Evolutionary conservation across 2,888 invertebrate genomes (phyloP), one percentile per base, ranked within the genome.

Genomic region (Tuberolachnus salignus): DNA sequence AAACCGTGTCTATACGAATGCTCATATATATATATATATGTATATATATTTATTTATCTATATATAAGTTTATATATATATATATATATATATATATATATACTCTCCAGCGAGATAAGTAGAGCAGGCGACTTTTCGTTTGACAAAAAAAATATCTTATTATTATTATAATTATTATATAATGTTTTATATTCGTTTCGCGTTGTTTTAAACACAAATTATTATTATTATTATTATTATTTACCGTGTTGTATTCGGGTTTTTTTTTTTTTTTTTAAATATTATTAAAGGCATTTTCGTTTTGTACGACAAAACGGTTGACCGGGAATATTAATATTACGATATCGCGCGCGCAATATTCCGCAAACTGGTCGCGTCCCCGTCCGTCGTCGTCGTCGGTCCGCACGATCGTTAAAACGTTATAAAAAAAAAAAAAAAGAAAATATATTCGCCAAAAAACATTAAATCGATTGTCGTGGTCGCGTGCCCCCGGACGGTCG

Each of bases 211-310:
- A 34, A 34, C n/a, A n/a, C n/a, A n/a, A n/a, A 19, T 51, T 51
- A 49, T 26, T 44, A 61, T 73, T 51, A 34, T 8, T 34, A 51
- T 64, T 42, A 61, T 51, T 51, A 34, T 73, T 51, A 16, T 73
- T 67, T 70, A 70, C 42, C 0, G 44, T n/a, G n/a, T 61, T n/a
- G 4, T 21, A 6, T n/a, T 61, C 19, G 14, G n/a, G 6, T 49
- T 59, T 71, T 19, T 16, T 34, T 59, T 72, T 55, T 57, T 61
- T 19, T 49, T 61, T 72, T 19, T 49, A 14, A 49, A 72, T 49
- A 34, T 34, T 34, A 9, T 34, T 72, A n/a, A n/a, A n/a, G 49
- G 72, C 11, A 6, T 61, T 49, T 34, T 6, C 34, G 10, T 72
- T 34, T 72, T 72, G 9, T 72, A 72, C 26, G 4, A 49, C 6